Percentiles rank a stretch among this genome's conserved stretches.
phyloP scores from a whole-genome alignment of 2,888 invertebrate species.

The Pseudococcus jackbeardsleyi region DNA sequence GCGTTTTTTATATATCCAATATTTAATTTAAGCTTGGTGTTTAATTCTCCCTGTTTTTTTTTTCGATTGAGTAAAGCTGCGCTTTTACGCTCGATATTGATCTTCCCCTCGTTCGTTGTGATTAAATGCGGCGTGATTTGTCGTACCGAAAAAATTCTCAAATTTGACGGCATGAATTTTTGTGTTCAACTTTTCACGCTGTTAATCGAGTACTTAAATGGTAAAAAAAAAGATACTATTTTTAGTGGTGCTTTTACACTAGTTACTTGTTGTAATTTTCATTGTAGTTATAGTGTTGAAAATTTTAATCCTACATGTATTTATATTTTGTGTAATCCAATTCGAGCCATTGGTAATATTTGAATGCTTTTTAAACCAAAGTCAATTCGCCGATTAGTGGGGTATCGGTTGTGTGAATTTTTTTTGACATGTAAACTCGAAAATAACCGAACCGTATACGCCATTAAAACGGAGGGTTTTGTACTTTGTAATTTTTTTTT shows the following conservation, averaged over 20 bases:
- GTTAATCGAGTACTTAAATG: conserved; percentile 42
- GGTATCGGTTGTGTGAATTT: conserved; percentile 21
- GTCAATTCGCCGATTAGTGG: conserved; percentile 37
- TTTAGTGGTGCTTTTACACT: conserved; percentile 54
- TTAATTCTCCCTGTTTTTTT: not conserved
- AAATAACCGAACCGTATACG: conserved; percentile 1
- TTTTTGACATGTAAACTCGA: not conserved
- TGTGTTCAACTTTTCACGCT: conserved; percentile 35
- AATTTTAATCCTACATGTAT: conserved; percentile 28
- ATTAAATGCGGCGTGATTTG: conserved; percentile 14
- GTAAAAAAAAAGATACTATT: not conserved
- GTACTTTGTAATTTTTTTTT: conserved; percentile 22
- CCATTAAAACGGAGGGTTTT: conserved; percentile 16
- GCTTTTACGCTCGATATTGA: not conserved
- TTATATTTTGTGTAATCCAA: conserved; percentile 32
- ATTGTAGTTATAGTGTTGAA: conserved; percentile 23
- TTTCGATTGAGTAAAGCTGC: not conserved
- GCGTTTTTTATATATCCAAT: not conserved
- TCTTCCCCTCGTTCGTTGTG: conserved; percentile 23
- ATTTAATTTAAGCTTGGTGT: conserved; percentile 14
- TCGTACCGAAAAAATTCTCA: not conserved
- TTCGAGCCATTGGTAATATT: conserved; percentile 34
- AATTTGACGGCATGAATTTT: not conserved
- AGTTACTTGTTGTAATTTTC: conserved; percentile 53
- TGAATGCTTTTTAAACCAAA: conserved; percentile 32